Base-by-base conservation (phyloP, 2,888 invertebrate genomes). In the Drosophila paramelanica region DNA sequence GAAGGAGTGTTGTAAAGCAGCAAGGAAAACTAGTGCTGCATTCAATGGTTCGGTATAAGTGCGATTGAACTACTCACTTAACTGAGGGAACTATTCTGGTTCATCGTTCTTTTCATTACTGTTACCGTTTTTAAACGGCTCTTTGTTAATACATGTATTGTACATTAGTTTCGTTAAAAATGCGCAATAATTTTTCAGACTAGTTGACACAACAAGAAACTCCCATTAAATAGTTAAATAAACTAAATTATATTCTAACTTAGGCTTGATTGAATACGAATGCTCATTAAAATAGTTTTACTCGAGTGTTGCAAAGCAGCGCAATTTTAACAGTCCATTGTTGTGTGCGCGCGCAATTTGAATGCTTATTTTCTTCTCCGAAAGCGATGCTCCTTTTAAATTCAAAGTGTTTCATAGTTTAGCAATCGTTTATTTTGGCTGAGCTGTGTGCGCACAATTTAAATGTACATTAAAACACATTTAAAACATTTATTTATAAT, bases 401-500 rank as follows among this genome's bases (percentile, higher is more conserved):
- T 27, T 27, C 7, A 27, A 27, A 27, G 4, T 23, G 3, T 4
- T 23, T 4, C 23, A 23, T 23, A 23, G 23, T 23, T 23, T 23
- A 23, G 4, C 8, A 31, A 31, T 31, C 33, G 10, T 39, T 3
- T 14, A 39, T 8, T 39, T 0, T 8, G 0, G 7, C 3, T 25
- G 4, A 14, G 10, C 11, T 7, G 17, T 14, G n/a, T 13, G 61
- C 58, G 46, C 41, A 23, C n/a, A 41, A 51, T 50, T 64, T 42
- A 31, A 75, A 52, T 23, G 6, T 0, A 20, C 39, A 55, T 8
- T 23, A 43, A 81, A 62, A 59, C 65, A 67, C 55, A 71, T 73
- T 67, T 53, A 5, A 68, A 68, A 85, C 73, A 74, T 83, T 86
- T 83, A 83, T 86, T 86, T 20, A 67, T 64, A 73, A 71, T 82